Evolutionary conservation across 1,140 invertebrate genomes (phyloP).

Genomic region (Pseudomyrmex dendroicus): DNA sequence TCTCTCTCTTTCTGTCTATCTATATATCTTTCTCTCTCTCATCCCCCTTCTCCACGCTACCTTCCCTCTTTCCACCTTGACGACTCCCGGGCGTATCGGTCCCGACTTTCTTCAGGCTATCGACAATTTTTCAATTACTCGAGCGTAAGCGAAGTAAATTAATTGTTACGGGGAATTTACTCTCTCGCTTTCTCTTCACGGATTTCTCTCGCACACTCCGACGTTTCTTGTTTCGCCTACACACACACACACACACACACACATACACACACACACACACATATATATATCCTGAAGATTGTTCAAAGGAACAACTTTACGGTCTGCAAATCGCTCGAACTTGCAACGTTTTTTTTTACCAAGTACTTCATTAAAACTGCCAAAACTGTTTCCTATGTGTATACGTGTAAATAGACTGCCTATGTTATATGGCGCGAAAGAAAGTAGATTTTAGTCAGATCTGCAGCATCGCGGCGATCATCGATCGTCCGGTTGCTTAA

Average conservation of each 20-base stretch:
- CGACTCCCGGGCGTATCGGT: conserved; percentile 46
- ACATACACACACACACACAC: background rate
- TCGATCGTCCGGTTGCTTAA: conserved; percentile 32
- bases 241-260: background rate
- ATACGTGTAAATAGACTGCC: too few species aligned
- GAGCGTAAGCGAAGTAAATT: conserved; percentile 78
- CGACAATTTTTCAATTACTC: conserved; percentile 79
- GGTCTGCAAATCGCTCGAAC: conserved; percentile 47
- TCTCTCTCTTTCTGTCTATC: background rate
- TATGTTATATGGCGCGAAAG: background rate
- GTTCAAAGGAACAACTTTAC: conserved; percentile 49
- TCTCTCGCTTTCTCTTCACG: conserved; percentile 43
- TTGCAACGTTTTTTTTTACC: conserved; percentile 1
- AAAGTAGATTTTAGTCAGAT: conserved; percentile 51
- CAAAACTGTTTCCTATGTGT: conserved; percentile 26
- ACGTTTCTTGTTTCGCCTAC: conserved; percentile 31
- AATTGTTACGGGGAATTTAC: conserved; percentile 73
- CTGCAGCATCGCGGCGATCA: conserved; percentile 4
- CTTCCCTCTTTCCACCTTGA: conserved; percentile 21
- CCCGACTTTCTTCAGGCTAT: conserved; percentile 70
- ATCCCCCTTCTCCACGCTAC: background rate
- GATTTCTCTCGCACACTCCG: background rate
- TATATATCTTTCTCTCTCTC: too few species aligned
- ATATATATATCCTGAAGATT: conserved; percentile 32
- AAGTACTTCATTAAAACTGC: conserved; percentile 65